These are phyloP conservation scores for Falco concolor DNA, from an alignment of 2,797 vertebrate genomes.

Conservation along the genomic window DNA sequence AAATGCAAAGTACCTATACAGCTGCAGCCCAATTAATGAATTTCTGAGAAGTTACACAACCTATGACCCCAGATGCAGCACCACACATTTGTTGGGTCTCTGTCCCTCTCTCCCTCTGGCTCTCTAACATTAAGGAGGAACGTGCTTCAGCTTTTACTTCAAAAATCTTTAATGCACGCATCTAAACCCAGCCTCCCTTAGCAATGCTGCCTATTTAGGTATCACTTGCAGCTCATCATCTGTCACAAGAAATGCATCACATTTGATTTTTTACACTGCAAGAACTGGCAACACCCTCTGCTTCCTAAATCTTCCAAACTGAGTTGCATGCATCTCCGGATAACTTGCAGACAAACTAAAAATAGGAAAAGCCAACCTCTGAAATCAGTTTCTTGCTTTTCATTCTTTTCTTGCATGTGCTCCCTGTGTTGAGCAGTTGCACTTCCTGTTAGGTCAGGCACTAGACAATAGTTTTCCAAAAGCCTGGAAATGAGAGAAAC, in stretches of 20 bases:
- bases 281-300: background rate
- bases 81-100: background rate
- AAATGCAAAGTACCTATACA: background rate
- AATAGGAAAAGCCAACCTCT: conserved; percentile 10
- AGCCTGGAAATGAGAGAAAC: conserved; percentile 30
- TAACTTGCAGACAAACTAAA: conserved; percentile 25
- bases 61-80: background rate
- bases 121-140: background rate
- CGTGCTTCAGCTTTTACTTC: background rate
- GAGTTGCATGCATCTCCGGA: background rate
- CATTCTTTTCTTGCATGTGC: background rate
- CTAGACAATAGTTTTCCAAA: conserved; percentile 32
- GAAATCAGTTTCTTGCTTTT: background rate
- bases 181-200: conserved; percentile 48
- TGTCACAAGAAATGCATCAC: background rate
- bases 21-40: background rate
- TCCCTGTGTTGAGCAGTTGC: background rate
- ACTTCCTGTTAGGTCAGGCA: background rate
- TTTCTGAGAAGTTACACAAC: background rate
- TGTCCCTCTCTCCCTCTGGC: background rate
- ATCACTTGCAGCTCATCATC: background rate
- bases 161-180: conserved; percentile 39
- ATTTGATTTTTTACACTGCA: background rate
- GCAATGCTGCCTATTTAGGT: conserved; percentile 22
- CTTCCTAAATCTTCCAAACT: conserved; percentile 1